A percentile compares a stretch with the other conserved stretches of the same genome.
Evolutionary conservation across 1,140 invertebrate species (phyloP).

Genomic region (Drosophila kepulauana): DNA sequence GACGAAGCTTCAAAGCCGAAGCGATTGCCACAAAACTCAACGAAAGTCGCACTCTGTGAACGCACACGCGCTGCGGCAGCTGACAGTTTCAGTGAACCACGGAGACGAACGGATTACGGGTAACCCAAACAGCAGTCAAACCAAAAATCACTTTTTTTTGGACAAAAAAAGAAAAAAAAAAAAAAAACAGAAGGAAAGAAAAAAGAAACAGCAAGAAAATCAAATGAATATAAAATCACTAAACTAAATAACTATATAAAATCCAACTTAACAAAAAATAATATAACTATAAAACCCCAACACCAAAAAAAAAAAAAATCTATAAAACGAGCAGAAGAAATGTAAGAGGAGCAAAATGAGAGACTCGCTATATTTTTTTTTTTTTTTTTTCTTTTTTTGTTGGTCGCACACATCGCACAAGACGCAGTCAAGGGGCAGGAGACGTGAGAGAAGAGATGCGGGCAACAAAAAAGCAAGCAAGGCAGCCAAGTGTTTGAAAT

Average conservation of each 20-base stretch:
- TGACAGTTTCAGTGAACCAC: slow-evolving; percentile 85
- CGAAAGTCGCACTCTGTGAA: slow-evolving; percentile 80
- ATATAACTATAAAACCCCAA: background rate
- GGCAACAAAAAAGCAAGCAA: slow-evolving; percentile 1
- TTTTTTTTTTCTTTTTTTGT: no score
- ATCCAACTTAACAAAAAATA: background rate
- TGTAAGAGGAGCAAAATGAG: background rate
- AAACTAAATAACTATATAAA: background rate
- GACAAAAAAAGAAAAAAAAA: no score
- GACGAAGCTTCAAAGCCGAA: slow-evolving; percentile 2
- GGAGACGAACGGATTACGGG: slow-evolving; percentile 84
- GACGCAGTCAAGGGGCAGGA: background rate
- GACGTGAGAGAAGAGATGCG: background rate
- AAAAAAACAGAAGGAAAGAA: background rate
- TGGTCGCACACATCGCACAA: no score
- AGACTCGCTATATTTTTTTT: background rate
- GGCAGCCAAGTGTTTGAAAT: slow-evolving; percentile 32
- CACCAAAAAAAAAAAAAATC: no score
- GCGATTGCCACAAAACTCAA: slow-evolving; percentile 57
- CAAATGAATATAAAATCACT: background rate
- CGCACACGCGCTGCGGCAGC: slow-evolving; percentile 73
- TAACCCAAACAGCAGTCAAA: slow-evolving; percentile 63
- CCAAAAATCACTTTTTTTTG: background rate
- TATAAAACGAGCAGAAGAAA: no score
- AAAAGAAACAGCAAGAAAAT: background rate